phyloP scores from a whole-genome alignment of 1,140 invertebrate genomes.

The Leptinotarsa lineolata region DNA sequence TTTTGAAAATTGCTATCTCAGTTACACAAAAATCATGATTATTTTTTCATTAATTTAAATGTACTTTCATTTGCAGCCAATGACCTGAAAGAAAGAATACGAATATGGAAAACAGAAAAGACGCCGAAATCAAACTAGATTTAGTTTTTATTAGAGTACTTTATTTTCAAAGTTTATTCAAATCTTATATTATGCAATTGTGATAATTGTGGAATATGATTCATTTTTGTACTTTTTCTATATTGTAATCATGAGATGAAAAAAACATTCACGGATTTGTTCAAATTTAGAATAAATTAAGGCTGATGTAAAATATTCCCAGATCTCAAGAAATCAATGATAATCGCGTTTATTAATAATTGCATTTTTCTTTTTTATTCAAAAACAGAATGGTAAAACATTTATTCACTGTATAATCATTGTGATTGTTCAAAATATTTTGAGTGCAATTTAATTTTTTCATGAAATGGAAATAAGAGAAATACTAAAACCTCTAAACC shows the following conservation, averaged over 20 bases:
- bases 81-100: conserved; percentile 51
- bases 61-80: conserved; percentile 41
- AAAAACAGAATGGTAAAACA: background rate
- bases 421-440: background rate
- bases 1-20: too few relatives aligned
- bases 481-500: background rate
- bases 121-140: conserved; percentile 30
- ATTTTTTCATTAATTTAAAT: too few relatives aligned
- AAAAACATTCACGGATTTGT: background rate
- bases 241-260: conserved; percentile 13
- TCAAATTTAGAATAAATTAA: conserved; percentile 12
- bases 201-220: conserved; percentile 25
- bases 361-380: conserved; percentile 5
- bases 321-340: conserved; percentile 13
- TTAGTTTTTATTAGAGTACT: conserved; percentile 24
- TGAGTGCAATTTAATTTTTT: background rate
- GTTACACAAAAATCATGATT: too few relatives aligned
- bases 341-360: background rate
- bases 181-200: conserved; percentile 20
- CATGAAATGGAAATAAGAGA: background rate
- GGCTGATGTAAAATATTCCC: conserved; percentile 17
- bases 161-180: conserved; percentile 27
- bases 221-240: conserved; percentile 32
- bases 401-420: background rate
- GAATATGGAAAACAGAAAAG: conserved; percentile 51